Evolutionary conservation across 1,140 invertebrate species (phyloP), one percentile per base, ranked within the genome.

Genomic region (Dendroctonus valens): DNA sequence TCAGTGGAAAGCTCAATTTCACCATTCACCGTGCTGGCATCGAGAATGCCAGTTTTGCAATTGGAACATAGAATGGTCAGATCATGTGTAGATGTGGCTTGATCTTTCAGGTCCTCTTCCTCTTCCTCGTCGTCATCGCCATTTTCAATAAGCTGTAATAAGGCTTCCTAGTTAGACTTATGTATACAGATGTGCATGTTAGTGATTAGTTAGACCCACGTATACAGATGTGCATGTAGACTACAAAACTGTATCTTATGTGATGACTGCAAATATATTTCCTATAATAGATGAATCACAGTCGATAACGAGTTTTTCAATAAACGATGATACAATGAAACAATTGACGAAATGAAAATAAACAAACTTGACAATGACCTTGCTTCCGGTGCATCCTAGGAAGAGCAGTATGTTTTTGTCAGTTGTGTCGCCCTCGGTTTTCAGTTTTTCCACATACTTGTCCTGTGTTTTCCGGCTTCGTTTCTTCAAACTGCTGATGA

Each of bases 401-500:
- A 68, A 73, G 9, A 69, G 51, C 14, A 62, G 52, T 5, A 69
- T 51, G 66, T 69, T 69, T 41, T 69, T 75, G 38, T 67, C 67
- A 39, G 59, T 67, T 44, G 59, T 61, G 38, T 73, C 63, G 38
- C 41, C 60, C 26, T 68, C 67, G 8, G 8, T 57, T 61, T 57
- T 68, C 37, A 72, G 41, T 60, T 73, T 64, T 59, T 74, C 69
- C 41, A 71, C 72, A 57, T 76, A 75, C 50, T 73, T 72, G 15
- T 76, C 67, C 9, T 72, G 69, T 42, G 68, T 75, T 48, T 74
- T 70, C 51, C 70, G 50, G 46, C 69, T 70, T 41, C 38, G 71
- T 69, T 73, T 76, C 51, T 75, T 74, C 65, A 79, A 79, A 46
- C 67, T 70, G 53, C 62, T 68, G 48, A 76, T 67, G 38, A 67